Base-by-base conservation (phyloP, 2,888 invertebrate genomes). In the Embidobia sp. region DNA sequence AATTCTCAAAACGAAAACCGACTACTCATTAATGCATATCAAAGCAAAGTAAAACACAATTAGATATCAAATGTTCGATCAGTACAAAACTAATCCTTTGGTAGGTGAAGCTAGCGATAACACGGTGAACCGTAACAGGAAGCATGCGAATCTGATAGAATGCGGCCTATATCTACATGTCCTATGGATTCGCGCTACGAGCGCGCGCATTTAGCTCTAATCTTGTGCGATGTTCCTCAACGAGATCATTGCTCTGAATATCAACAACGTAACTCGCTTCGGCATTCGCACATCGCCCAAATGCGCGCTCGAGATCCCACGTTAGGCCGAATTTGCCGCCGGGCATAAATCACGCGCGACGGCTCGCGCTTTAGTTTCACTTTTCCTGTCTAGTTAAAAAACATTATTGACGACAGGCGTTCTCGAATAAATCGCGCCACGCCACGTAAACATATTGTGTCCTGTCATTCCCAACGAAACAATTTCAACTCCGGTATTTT, bases 151-250 rank as follows among this genome's bases (percentile, higher is more conserved):
- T 70, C 57, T 72, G 66, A 72, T 77, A 66, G 57, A 44, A 51
- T 22, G 18, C 22, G 15, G 18, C 53, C 59, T 51, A 40, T 61
- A 77, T 77, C 70, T 59, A 53, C 51, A 29, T 40, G 40, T 7
- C 57, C 27, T 18, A 22, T 61, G 55, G 33, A 61, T 73, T 35
- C 51, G 31, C 10, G 37, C 66, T 49, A 46, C 40, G 33, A 48
- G 42, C 26, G 48, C 26, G 48, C 10, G 40, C 46, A 61, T 74
- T 69, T 59, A 42, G 66, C 51, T 70, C 51, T 77, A 76, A 77
- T 70, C 70, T 77, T 59, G 70, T 13, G 53, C 64, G 66, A 61
- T 55, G 66, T 53, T 69, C 44, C 53, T 55, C 77, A 46, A 57
- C 40, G 61, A 61, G 64, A 66, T 59, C 42, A 75, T 63, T 44